Conservation (phyloP, 2,888 invertebrate species). For the Electrophaes corylata region DNA sequence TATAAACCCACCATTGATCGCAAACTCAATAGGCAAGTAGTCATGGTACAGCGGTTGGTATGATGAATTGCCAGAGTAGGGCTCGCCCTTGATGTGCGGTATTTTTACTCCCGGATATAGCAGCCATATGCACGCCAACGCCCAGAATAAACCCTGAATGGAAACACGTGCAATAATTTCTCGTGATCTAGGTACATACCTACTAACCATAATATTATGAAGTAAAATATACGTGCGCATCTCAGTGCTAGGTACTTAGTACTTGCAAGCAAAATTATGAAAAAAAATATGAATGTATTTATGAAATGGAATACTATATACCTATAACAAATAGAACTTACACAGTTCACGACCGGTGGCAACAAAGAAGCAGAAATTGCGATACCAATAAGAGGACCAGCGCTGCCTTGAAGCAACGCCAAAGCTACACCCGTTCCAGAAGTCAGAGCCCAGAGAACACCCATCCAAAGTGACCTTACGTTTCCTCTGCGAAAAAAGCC, state of each 20-base stretch:
- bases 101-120: constrained; percentile 87
- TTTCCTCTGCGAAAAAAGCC: constrained; percentile 83
- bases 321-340: constrained; percentile 68
- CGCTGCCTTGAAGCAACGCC: constrained; percentile 93
- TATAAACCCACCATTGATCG: constrained; percentile 85
- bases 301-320: neutral
- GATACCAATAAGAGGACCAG: constrained; percentile 93
- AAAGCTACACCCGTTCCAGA: constrained; percentile 93
- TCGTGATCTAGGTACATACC: neutral
- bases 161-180: constrained; percentile 27
- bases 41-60: constrained; percentile 88
- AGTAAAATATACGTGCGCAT: constrained; percentile 6
- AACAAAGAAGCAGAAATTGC: constrained; percentile 95
- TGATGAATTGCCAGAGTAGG: constrained; percentile 85
- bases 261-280: constrained; percentile 1
- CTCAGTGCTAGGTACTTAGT: no score
- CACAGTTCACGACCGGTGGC: constrained; percentile 94
- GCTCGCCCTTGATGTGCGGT: constrained; percentile 88
- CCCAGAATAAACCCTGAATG: constrained; percentile 88
- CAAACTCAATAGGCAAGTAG: constrained; percentile 90
- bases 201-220: constrained; percentile 1
- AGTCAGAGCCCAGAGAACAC: constrained; percentile 89
- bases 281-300: neutral
- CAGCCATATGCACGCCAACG: constrained; percentile 88
- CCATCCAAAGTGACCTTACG: constrained; percentile 89